phyloP scores from a whole-genome alignment of 1,140 invertebrate genomes.

The Hirudo medicinalis region DNA sequence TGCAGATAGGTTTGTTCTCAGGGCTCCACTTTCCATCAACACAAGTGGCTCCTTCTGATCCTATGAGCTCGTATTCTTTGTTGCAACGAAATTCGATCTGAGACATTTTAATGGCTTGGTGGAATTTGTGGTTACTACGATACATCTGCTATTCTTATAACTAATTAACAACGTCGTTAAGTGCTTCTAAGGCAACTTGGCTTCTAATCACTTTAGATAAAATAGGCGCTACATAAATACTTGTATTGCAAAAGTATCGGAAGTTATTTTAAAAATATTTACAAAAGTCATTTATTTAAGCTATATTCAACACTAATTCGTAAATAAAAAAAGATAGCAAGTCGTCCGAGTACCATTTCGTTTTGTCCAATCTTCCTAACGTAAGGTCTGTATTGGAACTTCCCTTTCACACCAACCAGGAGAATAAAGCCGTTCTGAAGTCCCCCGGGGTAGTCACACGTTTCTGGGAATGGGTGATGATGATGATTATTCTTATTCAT shows the following conservation, averaged over 20 bases:
- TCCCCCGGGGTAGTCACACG: constrained; percentile 75
- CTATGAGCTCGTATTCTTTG: constrained; percentile 49
- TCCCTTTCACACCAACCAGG: constrained; percentile 86
- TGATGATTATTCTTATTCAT: no score
- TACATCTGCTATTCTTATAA: not conserved
- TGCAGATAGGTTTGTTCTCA: constrained; percentile 25
- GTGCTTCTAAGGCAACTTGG: no score
- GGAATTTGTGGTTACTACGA: not conserved
- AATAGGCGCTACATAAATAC: no score
- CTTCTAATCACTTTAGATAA: no score
- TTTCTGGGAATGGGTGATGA: constrained; percentile 49
- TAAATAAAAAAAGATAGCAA: not conserved
- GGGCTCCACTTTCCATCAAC: constrained; percentile 74
- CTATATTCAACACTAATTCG: no score
- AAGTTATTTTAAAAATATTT: no score
- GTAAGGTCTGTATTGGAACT: constrained; percentile 87
- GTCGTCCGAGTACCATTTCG: constrained; percentile 57
- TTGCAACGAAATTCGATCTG: constrained; percentile 72
- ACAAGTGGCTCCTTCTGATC: constrained; percentile 80
- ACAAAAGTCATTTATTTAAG: no score
- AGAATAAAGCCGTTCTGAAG: constrained; percentile 80
- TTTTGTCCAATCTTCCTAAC: constrained; percentile 54
- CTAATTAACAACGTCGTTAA: no score
- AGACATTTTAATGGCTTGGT: not conserved
- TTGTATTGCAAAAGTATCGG: no score